Evolutionary conservation across 2,888 invertebrate species (phyloP).

Genomic region (Dysmachus trigonus): DNA sequence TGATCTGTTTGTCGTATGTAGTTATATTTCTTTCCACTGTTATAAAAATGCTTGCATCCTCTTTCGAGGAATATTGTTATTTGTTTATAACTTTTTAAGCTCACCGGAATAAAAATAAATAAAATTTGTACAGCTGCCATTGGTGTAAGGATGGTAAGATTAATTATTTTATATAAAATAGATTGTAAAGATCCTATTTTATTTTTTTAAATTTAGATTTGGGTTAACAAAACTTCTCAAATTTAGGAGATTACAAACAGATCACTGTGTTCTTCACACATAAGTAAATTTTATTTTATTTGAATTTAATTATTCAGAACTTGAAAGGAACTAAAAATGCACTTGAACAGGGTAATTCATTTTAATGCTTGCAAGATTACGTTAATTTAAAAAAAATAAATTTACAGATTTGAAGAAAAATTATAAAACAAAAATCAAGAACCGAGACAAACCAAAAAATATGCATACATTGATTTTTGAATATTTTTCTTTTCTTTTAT

Average conservation of each 20-base stretch:
- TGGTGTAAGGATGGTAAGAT: neutral
- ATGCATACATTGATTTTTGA: constrained; percentile 4
- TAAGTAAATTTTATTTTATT: neutral
- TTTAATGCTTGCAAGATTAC: neutral
- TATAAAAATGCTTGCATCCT: neutral
- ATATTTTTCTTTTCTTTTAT: constrained; percentile 32
- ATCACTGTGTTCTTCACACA: neutral
- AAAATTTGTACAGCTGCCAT: neutral
- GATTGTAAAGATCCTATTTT: too few relatives aligned
- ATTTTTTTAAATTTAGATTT: too few relatives aligned
- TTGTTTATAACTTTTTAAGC: neutral
- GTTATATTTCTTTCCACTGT: neutral
- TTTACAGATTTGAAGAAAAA: neutral
- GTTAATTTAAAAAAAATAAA: neutral
- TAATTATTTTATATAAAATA: neutral
- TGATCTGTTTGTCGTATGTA: neutral
- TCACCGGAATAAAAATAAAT: neutral
- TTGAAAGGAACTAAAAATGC: neutral
- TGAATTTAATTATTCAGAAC: neutral
- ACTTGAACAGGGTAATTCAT: neutral
- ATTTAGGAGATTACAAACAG: too few relatives aligned
- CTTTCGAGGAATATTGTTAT: neutral
- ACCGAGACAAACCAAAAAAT: neutral
- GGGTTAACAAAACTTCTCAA: too few relatives aligned
- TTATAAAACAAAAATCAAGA: neutral